phyloP scores from a whole-genome alignment of 2,888 invertebrate species.

The Drosophila flavopinicola region DNA sequence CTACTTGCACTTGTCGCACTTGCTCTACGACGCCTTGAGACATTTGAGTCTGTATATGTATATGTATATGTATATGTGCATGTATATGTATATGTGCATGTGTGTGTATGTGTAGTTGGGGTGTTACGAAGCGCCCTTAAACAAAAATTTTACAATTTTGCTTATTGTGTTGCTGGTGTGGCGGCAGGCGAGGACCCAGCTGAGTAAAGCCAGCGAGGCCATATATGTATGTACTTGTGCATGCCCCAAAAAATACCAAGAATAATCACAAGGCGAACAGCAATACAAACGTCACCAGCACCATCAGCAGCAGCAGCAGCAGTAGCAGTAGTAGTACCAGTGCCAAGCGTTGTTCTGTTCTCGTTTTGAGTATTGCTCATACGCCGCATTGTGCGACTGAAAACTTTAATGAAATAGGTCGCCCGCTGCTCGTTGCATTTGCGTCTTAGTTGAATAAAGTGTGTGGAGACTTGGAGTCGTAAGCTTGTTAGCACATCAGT shows the following conservation, averaged over 20 bases:
- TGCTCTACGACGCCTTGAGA: slow-evolving; percentile 43
- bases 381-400: slow-evolving; percentile 45
- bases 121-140: slow-evolving; percentile 26
- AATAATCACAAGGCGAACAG: slow-evolving; percentile 23
- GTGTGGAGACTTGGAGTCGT: slow-evolving; percentile 6
- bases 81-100: neutral
- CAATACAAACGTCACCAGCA: slow-evolving; percentile 1
- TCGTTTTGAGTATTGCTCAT: slow-evolving; percentile 42
- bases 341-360: slow-evolving; percentile 13
- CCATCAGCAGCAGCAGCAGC: neutral
- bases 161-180: slow-evolving; percentile 44
- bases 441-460: slow-evolving; percentile 16
- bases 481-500: slow-evolving; percentile 53
- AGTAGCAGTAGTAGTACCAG: neutral
- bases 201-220: slow-evolving; percentile 19
- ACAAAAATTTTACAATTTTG: slow-evolving; percentile 57
- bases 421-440: slow-evolving; percentile 20
- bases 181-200: slow-evolving; percentile 1
- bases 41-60: slow-evolving; percentile 23
- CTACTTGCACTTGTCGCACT: slow-evolving; percentile 28
- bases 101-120: slow-evolving; percentile 6
- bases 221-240: slow-evolving; percentile 30
- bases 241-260: slow-evolving; percentile 48
- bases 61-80: slow-evolving; percentile 1
- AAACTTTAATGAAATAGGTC: slow-evolving; percentile 65